Evolutionary conservation across 2,797 vertebrate species (phyloP), one percentile per base, ranked within the genome.

Genomic region (Sebastes hubbsi): DNA sequence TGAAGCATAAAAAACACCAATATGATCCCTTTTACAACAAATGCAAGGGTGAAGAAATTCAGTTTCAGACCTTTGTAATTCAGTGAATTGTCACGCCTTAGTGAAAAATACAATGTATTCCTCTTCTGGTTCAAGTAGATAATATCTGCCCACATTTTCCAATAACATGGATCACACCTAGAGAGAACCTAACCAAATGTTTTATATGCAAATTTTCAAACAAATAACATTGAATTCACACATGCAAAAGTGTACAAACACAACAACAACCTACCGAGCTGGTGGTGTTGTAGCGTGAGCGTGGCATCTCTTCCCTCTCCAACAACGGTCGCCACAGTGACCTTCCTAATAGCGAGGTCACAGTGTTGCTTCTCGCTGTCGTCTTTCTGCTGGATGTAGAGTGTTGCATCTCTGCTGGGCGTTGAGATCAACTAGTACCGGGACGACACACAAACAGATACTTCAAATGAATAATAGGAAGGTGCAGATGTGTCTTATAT

Each of bases 371-470:
- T 92, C 38, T 95, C 87, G 11, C 92, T 96, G 55, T 94, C 90
- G 25, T 94, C 90, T 34, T 74, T 95, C 87, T 95, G 96, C 83
- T 96, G 95, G 14, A 88, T 30, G 78, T 94, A 96, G 63, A 95
- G 90, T 1, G 87, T 75, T 3, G 92, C 89, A 1, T 94, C 91
- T 60, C 68, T 87, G 77, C 90, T 95, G 55, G 95, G 95, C 0
- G 96, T 94, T 12, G 94, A 94, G 61, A 97, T 94, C 22, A 97
- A 61, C 96, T 96, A 81, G 5, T 62, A 22, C 14, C 34, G 54
- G 25, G 22, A 64, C n/a, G 24, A 73, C 29, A 78, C 27, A 79
- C 55, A 85, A 27, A 69, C 6, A 70, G 6, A 24, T 16, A 14
- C 63, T 58, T 13, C 38, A 16, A 0, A 42, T 42, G 38, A 42